Conservation (phyloP, 2,797 vertebrate genomes). For the Rhinophrynus dorsalis region DNA sequence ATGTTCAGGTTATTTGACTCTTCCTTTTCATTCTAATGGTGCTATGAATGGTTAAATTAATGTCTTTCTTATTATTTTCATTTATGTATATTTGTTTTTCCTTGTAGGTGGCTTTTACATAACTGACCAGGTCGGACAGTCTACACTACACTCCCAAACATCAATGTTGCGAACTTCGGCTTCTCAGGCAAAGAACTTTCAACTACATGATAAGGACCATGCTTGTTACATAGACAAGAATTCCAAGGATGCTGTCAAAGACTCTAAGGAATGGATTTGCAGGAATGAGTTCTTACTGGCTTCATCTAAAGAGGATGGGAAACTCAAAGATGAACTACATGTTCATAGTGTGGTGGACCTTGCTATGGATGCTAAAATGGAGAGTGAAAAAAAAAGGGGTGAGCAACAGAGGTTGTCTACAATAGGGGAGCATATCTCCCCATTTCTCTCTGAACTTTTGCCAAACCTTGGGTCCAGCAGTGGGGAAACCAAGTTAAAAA, state of each 20-base stretch:
- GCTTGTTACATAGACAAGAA: constrained; percentile 71
- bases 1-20: neutral
- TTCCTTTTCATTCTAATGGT: neutral
- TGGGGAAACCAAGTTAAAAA: constrained; percentile 72
- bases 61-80: neutral
- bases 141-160: constrained; percentile 74
- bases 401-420: constrained; percentile 63
- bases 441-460: constrained; percentile 66
- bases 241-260: constrained; percentile 75
- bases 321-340: constrained; percentile 72
- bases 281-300: constrained; percentile 67
- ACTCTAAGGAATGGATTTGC: constrained; percentile 69
- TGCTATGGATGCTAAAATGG: constrained; percentile 75
- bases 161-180: constrained; percentile 68
- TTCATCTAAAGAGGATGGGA: constrained; percentile 73
- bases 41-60: neutral
- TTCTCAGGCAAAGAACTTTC: constrained; percentile 67
- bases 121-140: constrained; percentile 70
- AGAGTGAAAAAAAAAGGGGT: constrained; percentile 67
- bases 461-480: constrained; percentile 52
- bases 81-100: neutral
- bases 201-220: constrained; percentile 72
- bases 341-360: constrained; percentile 86
- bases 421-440: constrained; percentile 62
- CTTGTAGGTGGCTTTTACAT: constrained; percentile 89